Percentiles rank a stretch among this genome's conserved stretches.
phyloP scores from a whole-genome alignment of 2,113 vertebrate species.

The Ceuthmochares aereus region DNA sequence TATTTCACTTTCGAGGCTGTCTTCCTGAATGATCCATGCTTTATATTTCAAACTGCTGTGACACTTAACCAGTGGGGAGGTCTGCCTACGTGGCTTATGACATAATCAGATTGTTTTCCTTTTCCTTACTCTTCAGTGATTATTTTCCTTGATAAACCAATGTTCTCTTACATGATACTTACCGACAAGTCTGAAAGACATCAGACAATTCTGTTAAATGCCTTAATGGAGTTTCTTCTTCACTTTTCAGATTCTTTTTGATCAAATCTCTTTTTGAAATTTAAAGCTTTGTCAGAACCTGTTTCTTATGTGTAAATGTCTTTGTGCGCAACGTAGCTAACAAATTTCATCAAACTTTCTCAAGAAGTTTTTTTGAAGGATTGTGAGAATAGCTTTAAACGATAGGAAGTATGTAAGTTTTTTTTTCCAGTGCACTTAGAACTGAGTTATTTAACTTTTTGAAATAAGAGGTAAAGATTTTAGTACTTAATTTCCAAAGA shows the following conservation, averaged over 20 bases:
- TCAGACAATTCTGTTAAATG: not conserved
- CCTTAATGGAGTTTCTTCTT: not conserved
- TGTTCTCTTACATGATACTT: fast-evolving
- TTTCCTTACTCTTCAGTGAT: not conserved
- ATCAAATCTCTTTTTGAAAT: not conserved
- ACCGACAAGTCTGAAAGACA: not conserved
- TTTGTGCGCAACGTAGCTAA: not conserved
- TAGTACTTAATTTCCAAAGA: not conserved
- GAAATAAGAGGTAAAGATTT: not conserved
- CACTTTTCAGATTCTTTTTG: not conserved
- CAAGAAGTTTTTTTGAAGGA: not conserved
- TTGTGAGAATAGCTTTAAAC: not conserved
- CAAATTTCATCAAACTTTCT: not conserved
- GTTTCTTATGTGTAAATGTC: not conserved
- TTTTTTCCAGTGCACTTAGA: not conserved
- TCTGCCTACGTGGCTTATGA: not conserved
- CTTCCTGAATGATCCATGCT: not conserved
- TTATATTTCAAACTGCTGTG: not conserved
- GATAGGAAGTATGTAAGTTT: not conserved
- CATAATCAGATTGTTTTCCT: not conserved
- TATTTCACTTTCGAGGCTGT: not conserved
- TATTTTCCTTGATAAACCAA: not conserved
- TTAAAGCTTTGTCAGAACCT: not conserved
- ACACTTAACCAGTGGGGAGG: not conserved
- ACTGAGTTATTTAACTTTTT: not conserved